A percentile compares a stretch with the other conserved stretches of the same genome.
phyloP scores from a whole-genome alignment of 2,113 vertebrate species.

The Mesembrinibis cayennensis region DNA sequence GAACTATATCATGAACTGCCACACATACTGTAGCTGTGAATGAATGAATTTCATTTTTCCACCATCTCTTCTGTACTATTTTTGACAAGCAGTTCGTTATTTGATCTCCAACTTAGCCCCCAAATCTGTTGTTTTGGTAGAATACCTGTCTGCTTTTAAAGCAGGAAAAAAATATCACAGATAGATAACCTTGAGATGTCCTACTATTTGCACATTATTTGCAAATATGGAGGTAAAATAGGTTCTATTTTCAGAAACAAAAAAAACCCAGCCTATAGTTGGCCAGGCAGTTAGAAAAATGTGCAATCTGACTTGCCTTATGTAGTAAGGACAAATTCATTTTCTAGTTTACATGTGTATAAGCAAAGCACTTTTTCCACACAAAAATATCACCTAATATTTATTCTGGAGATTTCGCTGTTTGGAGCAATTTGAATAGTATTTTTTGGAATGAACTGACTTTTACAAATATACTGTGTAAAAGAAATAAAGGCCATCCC shows the following conservation, averaged over 20 bases:
- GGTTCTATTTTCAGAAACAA: background rate
- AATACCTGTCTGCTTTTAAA: background rate
- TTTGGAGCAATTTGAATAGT: background rate
- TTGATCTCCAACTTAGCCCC: background rate
- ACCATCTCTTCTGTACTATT: background rate
- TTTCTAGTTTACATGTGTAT: background rate
- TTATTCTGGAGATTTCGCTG: background rate
- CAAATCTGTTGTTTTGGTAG: background rate
- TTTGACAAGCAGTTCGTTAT: slow-evolving; percentile 26
- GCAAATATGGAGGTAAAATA: background rate
- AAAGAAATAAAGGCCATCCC: background rate
- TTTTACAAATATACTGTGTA: fast-evolving
- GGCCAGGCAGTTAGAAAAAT: background rate
- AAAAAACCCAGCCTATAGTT: background rate
- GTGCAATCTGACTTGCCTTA: background rate
- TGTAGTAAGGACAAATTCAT: background rate
- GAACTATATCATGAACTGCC: background rate
- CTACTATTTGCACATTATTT: background rate
- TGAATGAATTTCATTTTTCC: background rate
- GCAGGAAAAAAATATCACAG: background rate
- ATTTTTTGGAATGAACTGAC: background rate
- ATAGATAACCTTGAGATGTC: background rate
- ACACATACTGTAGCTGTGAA: background rate
- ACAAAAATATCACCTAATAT: background rate
- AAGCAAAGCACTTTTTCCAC: background rate